Conservation (phyloP, 2,888 invertebrate species). For the Drosophila pseudotalamancana region DNA sequence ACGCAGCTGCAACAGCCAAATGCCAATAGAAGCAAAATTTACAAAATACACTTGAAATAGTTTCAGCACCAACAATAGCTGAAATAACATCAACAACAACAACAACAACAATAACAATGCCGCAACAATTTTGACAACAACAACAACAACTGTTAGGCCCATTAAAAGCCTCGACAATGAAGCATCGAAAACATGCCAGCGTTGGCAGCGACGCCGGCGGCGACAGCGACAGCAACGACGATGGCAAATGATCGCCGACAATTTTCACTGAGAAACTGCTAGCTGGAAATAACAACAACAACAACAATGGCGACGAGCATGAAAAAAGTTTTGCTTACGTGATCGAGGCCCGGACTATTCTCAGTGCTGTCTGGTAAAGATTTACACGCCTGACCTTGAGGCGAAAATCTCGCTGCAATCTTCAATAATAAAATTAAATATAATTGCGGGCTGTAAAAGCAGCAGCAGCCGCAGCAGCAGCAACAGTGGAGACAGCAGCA, state of each 20-base stretch:
- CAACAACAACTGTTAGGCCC: conserved; percentile 58
- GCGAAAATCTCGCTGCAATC: conserved; percentile 80
- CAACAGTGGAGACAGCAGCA: conserved; percentile 21
- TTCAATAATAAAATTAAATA: conserved; percentile 82
- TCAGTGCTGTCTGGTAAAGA: conserved; percentile 68
- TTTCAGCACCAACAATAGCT: conserved; percentile 23
- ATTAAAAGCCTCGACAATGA: conserved; percentile 68
- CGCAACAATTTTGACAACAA: conserved; percentile 20
- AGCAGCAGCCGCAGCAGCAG: conserved; percentile 22
- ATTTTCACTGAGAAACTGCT: conserved; percentile 44
- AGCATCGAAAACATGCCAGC: conserved; percentile 42
- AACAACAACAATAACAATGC: conserved; percentile 28
- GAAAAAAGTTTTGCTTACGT: conserved; percentile 71
- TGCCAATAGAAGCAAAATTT: conserved; percentile 44
- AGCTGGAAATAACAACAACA: conserved; percentile 49
- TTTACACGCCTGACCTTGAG: conserved; percentile 77
- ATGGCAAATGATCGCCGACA: conserved; percentile 44
- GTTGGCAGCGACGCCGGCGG: conserved; percentile 8
- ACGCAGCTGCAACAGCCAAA: conserved; percentile 33
- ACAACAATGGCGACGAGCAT: conserved; percentile 18
- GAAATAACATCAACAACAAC: conserved; percentile 11
- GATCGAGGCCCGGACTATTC: conserved; percentile 59
- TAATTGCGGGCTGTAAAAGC: conserved; percentile 73
- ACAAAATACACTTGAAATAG: conserved; percentile 53
- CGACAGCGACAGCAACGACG: conserved; percentile 25